A percentile compares a stretch with the other conserved stretches of the same genome.
Conservation (phyloP, 2,113 vertebrate genomes). For the Siphamia tubifer region DNA sequence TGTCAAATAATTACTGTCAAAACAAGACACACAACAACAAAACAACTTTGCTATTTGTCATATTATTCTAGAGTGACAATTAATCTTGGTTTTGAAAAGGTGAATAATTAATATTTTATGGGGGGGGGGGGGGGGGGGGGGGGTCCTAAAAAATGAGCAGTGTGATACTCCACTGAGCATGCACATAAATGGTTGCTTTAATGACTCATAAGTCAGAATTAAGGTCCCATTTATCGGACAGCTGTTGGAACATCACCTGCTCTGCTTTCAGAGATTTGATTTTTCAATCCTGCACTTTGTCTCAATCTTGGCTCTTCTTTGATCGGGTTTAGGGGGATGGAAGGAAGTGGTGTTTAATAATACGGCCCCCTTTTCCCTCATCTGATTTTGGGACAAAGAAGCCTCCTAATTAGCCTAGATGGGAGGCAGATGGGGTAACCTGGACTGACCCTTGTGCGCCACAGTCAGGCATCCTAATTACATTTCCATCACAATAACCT, state of each 20-base stretch:
- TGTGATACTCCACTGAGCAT: not conserved
- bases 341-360: slow-evolving; percentile 67
- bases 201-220: slow-evolving; percentile 15
- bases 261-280: slow-evolving; percentile 44
- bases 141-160: too few relatives aligned
- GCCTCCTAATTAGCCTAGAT: slow-evolving; percentile 80
- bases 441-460: slow-evolving; percentile 73
- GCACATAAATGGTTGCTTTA: not conserved
- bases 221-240: slow-evolving; percentile 16
- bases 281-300: slow-evolving; percentile 56
- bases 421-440: slow-evolving; percentile 84
- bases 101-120: not conserved
- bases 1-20: not conserved
- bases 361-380: slow-evolving; percentile 52
- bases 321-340: slow-evolving; percentile 51
- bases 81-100: not conserved
- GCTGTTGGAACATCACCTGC: slow-evolving; percentile 53
- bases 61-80: not conserved
- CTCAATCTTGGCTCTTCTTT: slow-evolving; percentile 67
- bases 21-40: not conserved
- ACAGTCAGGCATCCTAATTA: slow-evolving; percentile 75
- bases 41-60: not conserved
- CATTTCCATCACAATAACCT: slow-evolving; percentile 87
- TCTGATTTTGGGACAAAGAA: slow-evolving; percentile 80
- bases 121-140: too few relatives aligned